Conservation (phyloP, 1,140 invertebrate species). For the Bilobella aurantiaca region DNA sequence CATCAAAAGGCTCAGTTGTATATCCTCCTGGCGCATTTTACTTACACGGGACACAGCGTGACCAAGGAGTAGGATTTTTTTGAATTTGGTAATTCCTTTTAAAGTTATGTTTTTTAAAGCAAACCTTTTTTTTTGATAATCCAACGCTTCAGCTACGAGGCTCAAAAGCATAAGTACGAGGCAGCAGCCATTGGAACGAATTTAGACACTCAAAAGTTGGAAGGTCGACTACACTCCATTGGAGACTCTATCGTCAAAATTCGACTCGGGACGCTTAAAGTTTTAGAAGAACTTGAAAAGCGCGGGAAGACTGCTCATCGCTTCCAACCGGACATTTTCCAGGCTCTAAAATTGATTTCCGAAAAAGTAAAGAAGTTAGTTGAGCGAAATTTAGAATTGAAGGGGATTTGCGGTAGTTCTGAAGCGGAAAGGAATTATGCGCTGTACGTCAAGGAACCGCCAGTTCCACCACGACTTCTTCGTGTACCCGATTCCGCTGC, state of each 20-base stretch:
- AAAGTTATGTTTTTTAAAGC: background rate
- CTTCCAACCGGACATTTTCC: background rate
- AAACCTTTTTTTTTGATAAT: background rate
- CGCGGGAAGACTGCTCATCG: conserved; percentile 2
- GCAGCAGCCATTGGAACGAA: background rate
- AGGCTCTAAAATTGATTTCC: conserved; percentile 14
- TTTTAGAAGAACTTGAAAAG: conserved; percentile 22
- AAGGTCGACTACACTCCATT: conserved; percentile 10
- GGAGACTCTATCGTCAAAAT: conserved; percentile 17
- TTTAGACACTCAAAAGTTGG: background rate
- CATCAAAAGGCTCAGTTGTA: conserved; percentile 24
- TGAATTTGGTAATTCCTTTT: background rate
- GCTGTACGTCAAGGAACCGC: conserved; percentile 14
- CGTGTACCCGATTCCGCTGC: too few species aligned
- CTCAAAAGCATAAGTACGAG: conserved; percentile 4
- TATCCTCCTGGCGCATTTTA: conserved; percentile 28
- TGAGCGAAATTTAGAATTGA: background rate
- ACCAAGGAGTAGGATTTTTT: conserved; percentile 7
- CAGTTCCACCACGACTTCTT: background rate
- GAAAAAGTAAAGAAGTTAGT: conserved; percentile 10
- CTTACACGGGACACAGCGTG: conserved; percentile 22
- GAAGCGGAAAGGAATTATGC: conserved; percentile 21
- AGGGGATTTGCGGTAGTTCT: background rate
- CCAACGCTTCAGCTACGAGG: conserved; percentile 13
- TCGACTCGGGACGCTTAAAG: conserved; percentile 12